These are phyloP conservation scores for Willisornis vidua DNA, from an alignment of 2,113 vertebrate genomes.

Conservation along the genomic window DNA sequence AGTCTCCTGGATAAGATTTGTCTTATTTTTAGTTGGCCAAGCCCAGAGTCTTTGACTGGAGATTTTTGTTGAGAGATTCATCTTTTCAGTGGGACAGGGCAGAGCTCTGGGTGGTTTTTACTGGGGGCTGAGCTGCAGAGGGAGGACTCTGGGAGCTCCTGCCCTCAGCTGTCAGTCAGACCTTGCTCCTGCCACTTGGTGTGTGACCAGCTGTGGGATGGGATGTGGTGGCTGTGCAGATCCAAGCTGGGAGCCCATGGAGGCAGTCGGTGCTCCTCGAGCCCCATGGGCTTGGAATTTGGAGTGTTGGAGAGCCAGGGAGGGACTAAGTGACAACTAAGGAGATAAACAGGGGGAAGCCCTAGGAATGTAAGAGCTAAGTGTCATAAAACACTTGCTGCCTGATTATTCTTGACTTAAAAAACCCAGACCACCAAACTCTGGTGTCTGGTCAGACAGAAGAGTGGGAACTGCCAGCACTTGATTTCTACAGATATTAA, in stretches of 20 bases:
- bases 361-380: neutral
- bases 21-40: neutral
- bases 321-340: neutral
- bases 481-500: neutral
- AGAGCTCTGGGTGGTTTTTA: neutral
- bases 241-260: neutral
- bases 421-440: neutral
- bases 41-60: neutral
- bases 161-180: neutral
- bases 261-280: accelerated
- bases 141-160: neutral
- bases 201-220: neutral
- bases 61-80: neutral
- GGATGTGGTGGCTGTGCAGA: neutral
- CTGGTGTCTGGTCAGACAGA: neutral
- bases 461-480: neutral
- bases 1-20: neutral
- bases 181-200: neutral
- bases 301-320: neutral
- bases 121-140: neutral
- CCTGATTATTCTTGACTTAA: neutral
- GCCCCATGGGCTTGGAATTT: neutral
- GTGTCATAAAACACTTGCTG: neutral
- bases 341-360: neutral
- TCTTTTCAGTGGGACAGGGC: neutral